These are phyloP conservation scores for Ranitomeya variabilis DNA, from an alignment of 2,113 vertebrate genomes.

Conservation along the genomic window DNA sequence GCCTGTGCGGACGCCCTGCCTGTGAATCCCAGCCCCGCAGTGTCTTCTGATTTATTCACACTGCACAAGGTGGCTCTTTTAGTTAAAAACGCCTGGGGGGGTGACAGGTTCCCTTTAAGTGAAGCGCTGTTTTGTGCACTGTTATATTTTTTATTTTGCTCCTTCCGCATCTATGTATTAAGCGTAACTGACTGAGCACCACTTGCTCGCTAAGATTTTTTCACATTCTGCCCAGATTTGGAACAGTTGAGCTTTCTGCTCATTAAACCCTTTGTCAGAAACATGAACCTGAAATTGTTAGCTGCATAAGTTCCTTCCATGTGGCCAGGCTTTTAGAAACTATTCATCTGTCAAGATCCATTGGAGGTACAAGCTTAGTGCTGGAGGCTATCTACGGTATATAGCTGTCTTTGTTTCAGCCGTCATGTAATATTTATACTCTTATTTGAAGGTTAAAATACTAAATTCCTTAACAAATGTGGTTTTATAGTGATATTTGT, in stretches of 20 bases:
- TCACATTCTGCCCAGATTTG: constrained; percentile 26
- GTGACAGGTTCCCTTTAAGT: too few relatives aligned
- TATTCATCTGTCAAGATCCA: constrained; percentile 55
- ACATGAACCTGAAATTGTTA: constrained; percentile 54
- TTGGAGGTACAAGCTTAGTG: constrained; percentile 54
- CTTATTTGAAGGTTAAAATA: constrained; percentile 3
- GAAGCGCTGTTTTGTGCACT: background rate
- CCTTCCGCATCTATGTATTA: constrained; percentile 30
- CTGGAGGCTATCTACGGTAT: constrained; percentile 44
- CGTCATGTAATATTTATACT: constrained; percentile 50
- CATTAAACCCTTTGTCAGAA: constrained; percentile 55
- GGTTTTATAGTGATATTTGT: background rate
- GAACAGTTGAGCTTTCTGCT: constrained; percentile 53
- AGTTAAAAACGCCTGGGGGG: too few relatives aligned
- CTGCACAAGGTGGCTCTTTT: too few relatives aligned
- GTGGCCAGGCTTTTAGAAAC: constrained; percentile 55
- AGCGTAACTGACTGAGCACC: constrained; percentile 34
- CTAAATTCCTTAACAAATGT: background rate
- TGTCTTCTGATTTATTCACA: too few relatives aligned
- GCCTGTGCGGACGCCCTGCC: too few relatives aligned
- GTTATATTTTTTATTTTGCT: background rate
- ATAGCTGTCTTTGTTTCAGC: constrained; percentile 49
- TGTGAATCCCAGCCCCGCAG: too few relatives aligned
- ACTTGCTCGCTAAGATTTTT: constrained; percentile 44
- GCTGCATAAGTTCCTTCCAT: constrained; percentile 54